A percentile compares a stretch with the other conserved stretches of the same genome.
These are phyloP conservation scores for Heliconius cydno DNA, from an alignment of 2,888 invertebrate species.

Conservation along the genomic window DNA sequence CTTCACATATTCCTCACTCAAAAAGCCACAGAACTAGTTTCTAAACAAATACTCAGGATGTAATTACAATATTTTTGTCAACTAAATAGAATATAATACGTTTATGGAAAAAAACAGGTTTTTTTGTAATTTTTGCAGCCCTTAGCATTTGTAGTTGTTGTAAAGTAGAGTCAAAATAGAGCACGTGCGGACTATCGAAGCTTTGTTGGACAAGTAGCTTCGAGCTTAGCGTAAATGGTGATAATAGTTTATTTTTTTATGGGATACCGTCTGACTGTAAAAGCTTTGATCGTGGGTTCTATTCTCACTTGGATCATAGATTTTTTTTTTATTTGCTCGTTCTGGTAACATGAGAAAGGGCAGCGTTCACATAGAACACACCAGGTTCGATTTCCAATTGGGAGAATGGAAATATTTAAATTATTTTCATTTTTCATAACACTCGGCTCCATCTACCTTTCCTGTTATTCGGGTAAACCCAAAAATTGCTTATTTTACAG, in stretches of 20 bases:
- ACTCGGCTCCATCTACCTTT: too few relatives aligned
- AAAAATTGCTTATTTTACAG: too few relatives aligned
- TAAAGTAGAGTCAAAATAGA: neutral
- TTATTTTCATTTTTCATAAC: too few relatives aligned
- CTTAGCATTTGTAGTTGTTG: neutral
- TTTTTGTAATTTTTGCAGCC: neutral
- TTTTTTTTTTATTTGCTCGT: too few relatives aligned
- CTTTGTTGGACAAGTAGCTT: conserved; percentile 1
- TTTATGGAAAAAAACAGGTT: conserved; percentile 31
- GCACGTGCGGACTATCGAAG: conserved; percentile 6
- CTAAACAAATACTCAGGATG: neutral
- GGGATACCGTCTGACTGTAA: too few relatives aligned
- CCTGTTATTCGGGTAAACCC: too few relatives aligned
- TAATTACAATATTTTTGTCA: conserved; percentile 19
- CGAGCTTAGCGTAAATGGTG: neutral
- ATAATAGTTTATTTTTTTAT: neutral
- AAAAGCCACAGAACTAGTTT: conserved; percentile 1
- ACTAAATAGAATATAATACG: conserved; percentile 1
- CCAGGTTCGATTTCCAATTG: too few relatives aligned
- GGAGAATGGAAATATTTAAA: too few relatives aligned
- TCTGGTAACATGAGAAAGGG: too few relatives aligned
- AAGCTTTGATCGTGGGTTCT: too few relatives aligned
- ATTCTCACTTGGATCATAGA: too few relatives aligned
- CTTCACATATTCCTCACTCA: neutral
- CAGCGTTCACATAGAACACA: too few relatives aligned